phyloP scores from a whole-genome alignment of 2,797 vertebrate species.

The Scleropages formosus region DNA sequence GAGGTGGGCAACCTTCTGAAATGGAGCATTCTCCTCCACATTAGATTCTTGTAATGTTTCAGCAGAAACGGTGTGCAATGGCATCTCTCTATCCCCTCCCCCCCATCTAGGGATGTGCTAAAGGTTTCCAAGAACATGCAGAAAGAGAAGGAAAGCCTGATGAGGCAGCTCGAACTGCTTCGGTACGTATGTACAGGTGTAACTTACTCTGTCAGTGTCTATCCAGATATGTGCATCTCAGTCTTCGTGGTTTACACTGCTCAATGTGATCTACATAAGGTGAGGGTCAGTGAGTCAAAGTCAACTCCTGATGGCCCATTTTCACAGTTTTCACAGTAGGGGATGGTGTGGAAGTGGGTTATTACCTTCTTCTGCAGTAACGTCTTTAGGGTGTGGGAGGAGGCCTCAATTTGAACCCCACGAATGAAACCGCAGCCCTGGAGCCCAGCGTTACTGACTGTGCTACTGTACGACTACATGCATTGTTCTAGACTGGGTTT shows the following conservation, averaged over 20 bases:
- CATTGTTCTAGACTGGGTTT: too few relatives aligned
- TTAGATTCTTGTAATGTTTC: neutral
- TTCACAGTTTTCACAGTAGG: too few relatives aligned
- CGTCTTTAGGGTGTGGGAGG: too few relatives aligned
- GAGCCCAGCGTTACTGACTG: too few relatives aligned
- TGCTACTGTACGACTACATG: too few relatives aligned
- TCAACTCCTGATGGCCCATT: too few relatives aligned
- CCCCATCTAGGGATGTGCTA: slow-evolving; percentile 72
- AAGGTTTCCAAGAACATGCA: slow-evolving; percentile 92
- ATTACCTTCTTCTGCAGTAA: too few relatives aligned
- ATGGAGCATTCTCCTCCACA: too few relatives aligned
- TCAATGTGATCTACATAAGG: too few relatives aligned
- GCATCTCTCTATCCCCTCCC: neutral
- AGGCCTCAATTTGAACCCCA: too few relatives aligned
- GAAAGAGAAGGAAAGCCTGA: slow-evolving; percentile 90
- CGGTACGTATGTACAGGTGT: slow-evolving; percentile 64
- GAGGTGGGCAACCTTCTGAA: slow-evolving; percentile 60
- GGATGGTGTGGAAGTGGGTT: too few relatives aligned
- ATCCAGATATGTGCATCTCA: neutral
- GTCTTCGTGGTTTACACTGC: neutral
- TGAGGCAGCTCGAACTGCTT: slow-evolving; percentile 88
- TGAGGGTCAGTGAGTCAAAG: too few relatives aligned
- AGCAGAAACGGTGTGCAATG: neutral
- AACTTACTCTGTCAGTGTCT: neutral
- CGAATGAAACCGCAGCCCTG: neutral